A percentile compares a stretch with the other conserved stretches of the same genome.
These are phyloP conservation scores for Ypsolopha scabrella DNA, from an alignment of 2,888 invertebrate species.

Conservation along the genomic window DNA sequence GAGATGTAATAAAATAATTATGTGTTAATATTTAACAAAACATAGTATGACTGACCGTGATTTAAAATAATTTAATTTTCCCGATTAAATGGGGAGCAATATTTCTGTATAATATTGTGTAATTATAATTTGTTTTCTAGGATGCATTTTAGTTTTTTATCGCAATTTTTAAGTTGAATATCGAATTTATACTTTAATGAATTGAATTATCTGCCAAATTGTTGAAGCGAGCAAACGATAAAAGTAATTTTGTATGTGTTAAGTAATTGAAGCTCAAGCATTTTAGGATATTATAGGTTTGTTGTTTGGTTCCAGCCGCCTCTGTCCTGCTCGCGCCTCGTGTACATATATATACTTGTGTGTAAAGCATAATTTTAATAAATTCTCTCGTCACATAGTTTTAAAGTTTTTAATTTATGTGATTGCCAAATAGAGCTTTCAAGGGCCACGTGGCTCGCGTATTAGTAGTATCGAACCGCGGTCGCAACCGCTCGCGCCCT, in stretches of 20 bases:
- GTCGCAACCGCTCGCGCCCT: conserved; percentile 22
- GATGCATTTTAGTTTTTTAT: conserved; percentile 66
- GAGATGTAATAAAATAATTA: conserved; percentile 65
- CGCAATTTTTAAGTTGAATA: conserved; percentile 58
- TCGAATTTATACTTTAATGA: conserved; percentile 59
- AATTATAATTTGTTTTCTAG: conserved; percentile 65
- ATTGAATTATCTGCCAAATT: conserved; percentile 66
- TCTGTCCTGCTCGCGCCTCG: conserved; percentile 45
- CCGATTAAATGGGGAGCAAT: conserved; percentile 51
- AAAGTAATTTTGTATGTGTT: conserved; percentile 39
- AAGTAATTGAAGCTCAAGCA: conserved; percentile 61
- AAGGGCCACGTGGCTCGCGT: conserved; percentile 28
- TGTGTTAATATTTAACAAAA: conserved; percentile 66
- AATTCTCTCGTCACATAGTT: conserved; percentile 68
- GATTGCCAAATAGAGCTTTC: conserved; percentile 65
- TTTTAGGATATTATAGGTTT: conserved; percentile 47
- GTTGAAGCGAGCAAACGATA: conserved; percentile 54
- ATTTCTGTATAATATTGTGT: conserved; percentile 60
- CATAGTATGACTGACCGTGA: conserved; percentile 66
- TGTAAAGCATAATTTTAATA: conserved; percentile 69
- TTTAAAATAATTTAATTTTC: conserved; percentile 58
- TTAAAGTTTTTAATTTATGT: conserved; percentile 67
- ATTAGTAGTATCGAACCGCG: conserved; percentile 33
- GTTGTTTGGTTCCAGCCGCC: conserved; percentile 22
- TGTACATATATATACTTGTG: conserved; percentile 62